These are phyloP conservation scores for Tinamus guttatus DNA, from an alignment of 2,113 vertebrate species.

Conservation along the genomic window DNA sequence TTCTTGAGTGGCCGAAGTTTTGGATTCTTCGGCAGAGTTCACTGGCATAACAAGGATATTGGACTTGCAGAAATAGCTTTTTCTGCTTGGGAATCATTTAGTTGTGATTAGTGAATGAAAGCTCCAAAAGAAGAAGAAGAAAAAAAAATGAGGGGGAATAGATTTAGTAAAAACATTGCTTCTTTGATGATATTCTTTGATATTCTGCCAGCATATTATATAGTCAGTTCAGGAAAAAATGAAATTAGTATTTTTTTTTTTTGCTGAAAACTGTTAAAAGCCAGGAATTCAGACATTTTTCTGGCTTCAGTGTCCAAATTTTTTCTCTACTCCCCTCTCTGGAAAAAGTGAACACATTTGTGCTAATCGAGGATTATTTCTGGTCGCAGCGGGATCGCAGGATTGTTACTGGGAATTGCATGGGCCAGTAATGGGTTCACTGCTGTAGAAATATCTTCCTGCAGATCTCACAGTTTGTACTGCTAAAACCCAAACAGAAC, in stretches of 20 bases:
- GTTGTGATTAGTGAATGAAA: slow-evolving; percentile 25
- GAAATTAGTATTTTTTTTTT: slow-evolving; percentile 17
- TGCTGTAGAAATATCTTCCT: background rate
- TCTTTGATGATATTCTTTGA: background rate
- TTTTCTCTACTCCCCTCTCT: background rate
- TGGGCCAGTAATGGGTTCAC: background rate
- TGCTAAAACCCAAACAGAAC: background rate
- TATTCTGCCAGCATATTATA: background rate
- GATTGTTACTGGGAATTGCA: background rate
- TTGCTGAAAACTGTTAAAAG: background rate
- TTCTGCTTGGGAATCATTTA: slow-evolving; percentile 11
- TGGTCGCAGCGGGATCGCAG: background rate
- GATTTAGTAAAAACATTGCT: background rate
- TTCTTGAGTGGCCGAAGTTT: slow-evolving; percentile 42
- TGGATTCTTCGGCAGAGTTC: slow-evolving; percentile 10
- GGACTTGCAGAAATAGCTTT: slow-evolving; percentile 13
- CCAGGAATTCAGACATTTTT: background rate
- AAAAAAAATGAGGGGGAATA: background rate
- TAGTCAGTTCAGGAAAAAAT: background rate
- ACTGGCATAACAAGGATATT: background rate
- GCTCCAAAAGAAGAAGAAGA: background rate
- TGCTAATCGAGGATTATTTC: slow-evolving; percentile 11
- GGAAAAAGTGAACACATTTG: background rate
- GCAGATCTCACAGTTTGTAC: background rate
- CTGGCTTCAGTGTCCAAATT: background rate